Evolutionary conservation across 1,140 invertebrate genomes (phyloP).

Genomic region (Ceratina calcarata): DNA sequence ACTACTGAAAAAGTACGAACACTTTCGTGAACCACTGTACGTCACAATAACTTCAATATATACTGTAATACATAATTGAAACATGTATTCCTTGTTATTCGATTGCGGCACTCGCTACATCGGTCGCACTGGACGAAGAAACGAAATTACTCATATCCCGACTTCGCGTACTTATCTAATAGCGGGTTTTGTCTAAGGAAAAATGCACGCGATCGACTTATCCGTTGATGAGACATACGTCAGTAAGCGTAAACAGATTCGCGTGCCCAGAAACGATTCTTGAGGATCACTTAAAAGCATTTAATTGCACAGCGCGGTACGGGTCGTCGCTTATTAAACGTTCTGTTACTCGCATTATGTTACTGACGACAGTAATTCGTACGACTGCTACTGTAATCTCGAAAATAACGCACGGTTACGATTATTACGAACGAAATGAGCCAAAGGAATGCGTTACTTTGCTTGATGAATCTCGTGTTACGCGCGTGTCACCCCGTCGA

Average conservation of each 20-base stretch:
- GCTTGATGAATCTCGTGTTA: neutral
- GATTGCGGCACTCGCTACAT: neutral
- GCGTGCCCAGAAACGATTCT: conserved; percentile 50
- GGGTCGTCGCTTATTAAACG: conserved; percentile 7
- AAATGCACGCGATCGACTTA: conserved; percentile 18
- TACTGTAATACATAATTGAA: neutral
- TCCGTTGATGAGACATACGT: conserved; percentile 32
- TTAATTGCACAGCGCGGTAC: conserved; percentile 49
- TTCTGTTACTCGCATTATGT: conserved; percentile 20
- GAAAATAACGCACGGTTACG: neutral
- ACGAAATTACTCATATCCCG: neutral
- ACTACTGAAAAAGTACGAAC: too few relatives aligned
- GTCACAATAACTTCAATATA: too few relatives aligned
- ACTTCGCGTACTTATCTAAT: neutral
- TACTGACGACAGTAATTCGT: neutral
- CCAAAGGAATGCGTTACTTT: conserved; percentile 1
- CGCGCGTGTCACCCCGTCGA: neutral
- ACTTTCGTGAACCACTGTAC: too few relatives aligned
- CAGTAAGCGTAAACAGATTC: conserved; percentile 60
- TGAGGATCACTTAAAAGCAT: conserved; percentile 45
- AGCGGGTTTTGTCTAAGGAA: conserved; percentile 1
- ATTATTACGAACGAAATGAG: neutral
- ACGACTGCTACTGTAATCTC: too few relatives aligned
- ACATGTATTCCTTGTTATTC: neutral
- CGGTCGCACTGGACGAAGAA: neutral